These are phyloP conservation scores for Buceros bicornis DNA, from an alignment of 2,797 vertebrate genomes.

Conservation along the genomic window DNA sequence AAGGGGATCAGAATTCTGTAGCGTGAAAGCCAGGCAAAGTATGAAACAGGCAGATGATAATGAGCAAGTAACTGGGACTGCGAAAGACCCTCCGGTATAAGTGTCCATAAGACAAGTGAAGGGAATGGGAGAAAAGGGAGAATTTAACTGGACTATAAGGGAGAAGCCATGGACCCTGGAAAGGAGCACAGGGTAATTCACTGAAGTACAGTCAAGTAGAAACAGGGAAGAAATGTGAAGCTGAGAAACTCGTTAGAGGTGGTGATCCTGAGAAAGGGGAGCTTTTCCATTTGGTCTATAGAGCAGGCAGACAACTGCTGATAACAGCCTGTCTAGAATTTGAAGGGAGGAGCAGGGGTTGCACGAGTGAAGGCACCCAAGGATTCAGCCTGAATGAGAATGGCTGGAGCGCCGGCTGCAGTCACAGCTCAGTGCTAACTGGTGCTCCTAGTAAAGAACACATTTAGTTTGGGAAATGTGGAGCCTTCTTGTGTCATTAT, in stretches of 20 bases:
- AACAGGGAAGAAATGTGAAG: neutral
- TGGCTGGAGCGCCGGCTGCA: constrained; percentile 61
- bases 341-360: constrained; percentile 59
- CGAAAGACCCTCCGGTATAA: neutral
- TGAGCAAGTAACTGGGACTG: neutral
- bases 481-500: neutral
- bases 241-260: constrained; percentile 50
- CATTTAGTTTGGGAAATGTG: neutral
- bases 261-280: constrained; percentile 55
- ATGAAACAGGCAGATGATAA: neutral
- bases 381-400: constrained; percentile 64
- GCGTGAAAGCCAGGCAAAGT: neutral
- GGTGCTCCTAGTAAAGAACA: neutral
- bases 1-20: neutral
- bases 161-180: neutral
- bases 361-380: constrained; percentile 13
- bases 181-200: neutral
- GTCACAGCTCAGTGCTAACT: neutral
- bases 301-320: constrained; percentile 63
- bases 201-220: neutral
- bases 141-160: neutral
- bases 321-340: constrained; percentile 56
- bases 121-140: neutral
- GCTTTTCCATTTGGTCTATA: constrained; percentile 55
- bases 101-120: neutral